Evolutionary conservation across 2,113 vertebrate species (phyloP), one percentile per base, ranked within the genome.

Genomic region (Fulmarus glacialis): DNA sequence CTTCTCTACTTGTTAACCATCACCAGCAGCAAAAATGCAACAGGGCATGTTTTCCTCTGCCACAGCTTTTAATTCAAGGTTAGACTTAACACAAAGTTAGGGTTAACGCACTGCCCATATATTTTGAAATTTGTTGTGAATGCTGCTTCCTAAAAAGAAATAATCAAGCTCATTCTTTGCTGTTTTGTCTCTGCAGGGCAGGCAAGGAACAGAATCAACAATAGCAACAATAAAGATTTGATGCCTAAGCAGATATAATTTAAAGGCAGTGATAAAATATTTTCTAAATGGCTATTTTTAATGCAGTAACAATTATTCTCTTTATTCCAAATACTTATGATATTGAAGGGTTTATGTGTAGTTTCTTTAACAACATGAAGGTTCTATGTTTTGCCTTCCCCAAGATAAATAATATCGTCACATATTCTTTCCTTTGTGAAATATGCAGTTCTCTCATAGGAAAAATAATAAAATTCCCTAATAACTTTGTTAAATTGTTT

Each of bases 401-500:
- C 36, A 30, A 70, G 91, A 90, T 60, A 91, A 90, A 84, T 89
- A 93, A 78, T 43, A 84, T 15, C 27, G 45, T 47, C 27, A 50
- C 45, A 47, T 83, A 52, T 82, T 82, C 38, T 82, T 84, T 80
- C 38, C 56, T 93, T 66, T 73, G n/a, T 72, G 48, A 84, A 80
- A 67, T 75, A 89, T 2, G 19, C 19, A 58, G 21, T 80, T 90
- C 92, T 94, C 77, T 59, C 36, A 26, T 21, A 34, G 58, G 66
- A 93, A 85, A 94, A 96, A 90, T 67, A 90, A 92, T 58, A 78
- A 82, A 89, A 96, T 67, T 86, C 40, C 56, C 42, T 83, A 71
- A 87, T 89, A 93, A 81, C 12, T 86, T 82, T 67, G 53, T 95
- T 67, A 90, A 92, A 89, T 84, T 89, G 29, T 95, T 97, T 95